phyloP scores from a whole-genome alignment of 2,113 vertebrate genomes.

The Synodontis membranacea region DNA sequence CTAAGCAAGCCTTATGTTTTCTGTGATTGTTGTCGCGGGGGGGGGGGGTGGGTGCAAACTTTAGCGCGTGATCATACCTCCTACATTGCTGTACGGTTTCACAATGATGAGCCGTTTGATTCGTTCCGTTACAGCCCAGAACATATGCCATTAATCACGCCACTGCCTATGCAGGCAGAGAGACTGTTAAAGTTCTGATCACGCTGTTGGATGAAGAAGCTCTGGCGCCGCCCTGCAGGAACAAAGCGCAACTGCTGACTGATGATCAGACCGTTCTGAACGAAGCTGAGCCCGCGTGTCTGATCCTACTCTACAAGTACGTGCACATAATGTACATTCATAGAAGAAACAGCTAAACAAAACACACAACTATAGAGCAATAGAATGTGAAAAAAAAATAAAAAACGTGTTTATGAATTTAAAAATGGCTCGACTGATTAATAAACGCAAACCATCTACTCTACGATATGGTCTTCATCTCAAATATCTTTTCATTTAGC shows the following conservation, averaged over 20 bases:
- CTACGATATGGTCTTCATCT: not conserved
- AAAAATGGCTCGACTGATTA: not conserved
- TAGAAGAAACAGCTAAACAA: not conserved
- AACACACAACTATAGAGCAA: too few relatives aligned
- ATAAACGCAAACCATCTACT: not conserved
- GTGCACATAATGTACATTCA: not conserved
- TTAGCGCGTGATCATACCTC: not conserved
- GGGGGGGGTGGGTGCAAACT: too few relatives aligned
- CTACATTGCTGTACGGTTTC: not conserved
- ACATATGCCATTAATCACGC: conserved; percentile 85
- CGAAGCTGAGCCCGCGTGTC: conserved; percentile 63
- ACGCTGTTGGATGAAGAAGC: conserved; percentile 88
- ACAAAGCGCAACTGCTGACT: conserved; percentile 84
- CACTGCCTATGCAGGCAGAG: conserved; percentile 85
- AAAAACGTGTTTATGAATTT: too few relatives aligned
- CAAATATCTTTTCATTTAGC: too few relatives aligned
- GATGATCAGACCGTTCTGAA: conserved; percentile 69
- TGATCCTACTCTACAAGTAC: conserved; percentile 83
- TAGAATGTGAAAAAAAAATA: too few relatives aligned
- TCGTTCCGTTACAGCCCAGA: conserved; percentile 78
- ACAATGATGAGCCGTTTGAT: not conserved
- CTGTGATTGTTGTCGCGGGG: not conserved
- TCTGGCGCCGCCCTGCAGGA: conserved; percentile 70
- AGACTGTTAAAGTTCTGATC: conserved; percentile 83
- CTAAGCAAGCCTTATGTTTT: not conserved